Base-by-base conservation (phyloP, 1,140 invertebrate species). In the Microplitis demolitor region DNA sequence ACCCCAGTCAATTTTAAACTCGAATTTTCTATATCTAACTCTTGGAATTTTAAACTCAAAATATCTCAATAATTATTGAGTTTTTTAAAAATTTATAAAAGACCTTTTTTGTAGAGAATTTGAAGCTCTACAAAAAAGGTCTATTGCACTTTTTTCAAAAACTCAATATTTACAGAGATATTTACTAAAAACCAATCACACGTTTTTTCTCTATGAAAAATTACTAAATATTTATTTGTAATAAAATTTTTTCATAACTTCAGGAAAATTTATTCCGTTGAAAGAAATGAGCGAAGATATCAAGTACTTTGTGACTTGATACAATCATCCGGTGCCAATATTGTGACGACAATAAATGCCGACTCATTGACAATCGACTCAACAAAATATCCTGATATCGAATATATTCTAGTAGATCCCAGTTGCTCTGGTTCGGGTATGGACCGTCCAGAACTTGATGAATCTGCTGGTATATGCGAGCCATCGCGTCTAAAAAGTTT, bases 381-480 rank as follows among this genome's bases (percentile, higher is more conserved):
- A 33, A 82, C 86, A 0, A 85, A 91, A 13, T 93, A 90, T 82
- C 88, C 90, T 31, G 87, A 93, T 80, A 93, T 98, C 0, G 91
- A 96, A 84, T 97, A 96, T 80, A 94, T 98, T 76, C 85, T 99
- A 24, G 91, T 99, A 0, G 98, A 99, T 89, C 97, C 97, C 4
- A 96, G 95, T 71, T 99, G 97, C 87, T 96, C 96, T 72, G 97
- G 97, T 51, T 96, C 95, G 86, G 98, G 98, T 50, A 93, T 93
- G 82, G 89, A 90, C 74, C 88, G 92, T 64, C 73, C 90, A 8
- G 83, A 88, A 68, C 68, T 82, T 39, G 60, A 89, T 79, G 76
- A 79, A 35, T 79, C 82, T 33, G 82, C 87, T 75, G 83, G 53
- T 73, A 83, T 74, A 53, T 77, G 79, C 62, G 64, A 80, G n/a